A percentile compares a stretch with the other conserved stretches of the same genome.
Evolutionary conservation across 2,797 vertebrate genomes (phyloP).

Genomic region (Iguana delicatissima): DNA sequence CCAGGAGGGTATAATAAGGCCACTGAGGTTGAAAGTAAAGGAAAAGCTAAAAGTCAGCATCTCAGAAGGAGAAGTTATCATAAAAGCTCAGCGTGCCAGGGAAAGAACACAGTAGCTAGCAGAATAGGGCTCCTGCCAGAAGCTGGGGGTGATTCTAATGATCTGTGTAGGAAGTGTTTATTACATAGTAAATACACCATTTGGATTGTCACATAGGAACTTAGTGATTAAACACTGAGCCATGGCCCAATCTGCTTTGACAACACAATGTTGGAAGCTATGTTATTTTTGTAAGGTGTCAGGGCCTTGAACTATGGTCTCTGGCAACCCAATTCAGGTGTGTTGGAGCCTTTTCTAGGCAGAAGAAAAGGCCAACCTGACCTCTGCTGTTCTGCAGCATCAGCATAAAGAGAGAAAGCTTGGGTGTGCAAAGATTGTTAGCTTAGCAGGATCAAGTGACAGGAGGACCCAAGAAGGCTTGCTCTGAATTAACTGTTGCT

Average conservation of each 20-base stretch:
- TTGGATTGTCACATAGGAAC: conserved; percentile 6
- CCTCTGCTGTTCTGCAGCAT: neutral
- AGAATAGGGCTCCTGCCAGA: neutral
- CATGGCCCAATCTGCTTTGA: neutral
- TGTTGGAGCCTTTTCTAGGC: neutral
- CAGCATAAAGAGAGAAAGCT: neutral
- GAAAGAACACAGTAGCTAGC: conserved; percentile 1
- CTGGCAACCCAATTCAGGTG: too few relatives aligned
- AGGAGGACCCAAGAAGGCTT: neutral
- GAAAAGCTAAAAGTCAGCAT: conserved; percentile 23
- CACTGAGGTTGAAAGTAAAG: conserved; percentile 6
- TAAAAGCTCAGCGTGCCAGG: conserved; percentile 12
- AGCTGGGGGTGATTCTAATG: neutral
- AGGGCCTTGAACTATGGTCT: neutral
- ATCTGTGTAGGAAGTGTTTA: neutral
- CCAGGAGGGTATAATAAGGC: neutral
- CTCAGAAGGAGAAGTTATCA: conserved; percentile 12
- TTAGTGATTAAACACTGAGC: neutral
- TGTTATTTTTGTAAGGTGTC: neutral
- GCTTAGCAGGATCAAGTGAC: neutral
- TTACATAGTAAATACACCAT: neutral
- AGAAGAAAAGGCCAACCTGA: neutral
- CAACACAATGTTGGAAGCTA: neutral
- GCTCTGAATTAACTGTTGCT: neutral
- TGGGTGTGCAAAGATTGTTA: neutral